These are phyloP conservation scores for Zeugodacus cucurbitae DNA, from an alignment of 1,140 invertebrate species.

Conservation along the genomic window DNA sequence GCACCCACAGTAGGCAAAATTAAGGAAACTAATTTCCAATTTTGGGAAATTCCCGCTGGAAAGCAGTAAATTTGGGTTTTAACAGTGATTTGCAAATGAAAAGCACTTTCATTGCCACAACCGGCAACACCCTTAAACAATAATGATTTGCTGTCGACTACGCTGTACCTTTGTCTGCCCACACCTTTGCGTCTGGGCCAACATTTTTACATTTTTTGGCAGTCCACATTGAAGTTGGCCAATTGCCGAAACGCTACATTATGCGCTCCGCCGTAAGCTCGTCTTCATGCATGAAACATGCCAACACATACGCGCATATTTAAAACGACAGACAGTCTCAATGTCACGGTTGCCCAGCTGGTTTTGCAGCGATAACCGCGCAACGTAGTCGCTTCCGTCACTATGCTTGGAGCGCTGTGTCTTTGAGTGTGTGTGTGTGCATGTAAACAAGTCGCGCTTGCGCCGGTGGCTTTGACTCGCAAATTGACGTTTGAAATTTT, in stretches of 20 bases:
- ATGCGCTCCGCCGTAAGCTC: not conserved
- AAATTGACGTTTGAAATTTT: not conserved
- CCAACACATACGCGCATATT: not conserved
- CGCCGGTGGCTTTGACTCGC: not conserved
- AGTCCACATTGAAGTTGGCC: not conserved
- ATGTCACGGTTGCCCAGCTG: slow-evolving; percentile 18
- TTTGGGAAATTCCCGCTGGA: too few relatives aligned
- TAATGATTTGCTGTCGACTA: too few relatives aligned
- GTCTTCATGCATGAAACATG: not conserved
- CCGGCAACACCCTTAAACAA: too few relatives aligned
- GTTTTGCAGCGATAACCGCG: not conserved
- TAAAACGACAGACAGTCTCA: not conserved
- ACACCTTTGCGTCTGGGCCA: not conserved
- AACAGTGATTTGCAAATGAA: too few relatives aligned
- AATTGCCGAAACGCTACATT: not conserved
- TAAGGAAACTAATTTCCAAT: too few relatives aligned
- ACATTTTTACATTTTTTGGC: not conserved
- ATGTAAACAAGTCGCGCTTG: not conserved
- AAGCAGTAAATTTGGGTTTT: too few relatives aligned
- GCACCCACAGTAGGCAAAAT: too few relatives aligned
- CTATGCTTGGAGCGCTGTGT: not conserved
- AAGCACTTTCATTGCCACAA: too few relatives aligned
- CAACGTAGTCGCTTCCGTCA: not conserved
- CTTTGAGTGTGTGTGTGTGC: not conserved
- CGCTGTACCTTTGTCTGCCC: too few relatives aligned